Percentiles rank a stretch among this genome's conserved stretches.
Evolutionary conservation across 2,113 vertebrate genomes (phyloP).

Genomic region (Stegostoma tigrinum): DNA sequence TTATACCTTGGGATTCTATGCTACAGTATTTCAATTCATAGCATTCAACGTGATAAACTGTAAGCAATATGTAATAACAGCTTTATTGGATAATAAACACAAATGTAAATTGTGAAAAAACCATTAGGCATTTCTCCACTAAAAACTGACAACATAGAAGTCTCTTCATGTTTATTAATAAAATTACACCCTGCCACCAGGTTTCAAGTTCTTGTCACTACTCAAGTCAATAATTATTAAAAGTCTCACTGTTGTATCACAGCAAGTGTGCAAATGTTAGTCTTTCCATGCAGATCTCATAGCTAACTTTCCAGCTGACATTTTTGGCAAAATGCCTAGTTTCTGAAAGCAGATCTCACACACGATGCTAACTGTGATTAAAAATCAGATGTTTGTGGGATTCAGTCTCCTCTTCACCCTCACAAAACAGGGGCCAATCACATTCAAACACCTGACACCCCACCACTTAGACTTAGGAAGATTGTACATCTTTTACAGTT

Average conservation of each 20-base stretch:
- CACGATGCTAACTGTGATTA: too few relatives aligned
- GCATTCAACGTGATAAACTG: background rate
- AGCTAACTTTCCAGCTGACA: background rate
- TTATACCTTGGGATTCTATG: background rate
- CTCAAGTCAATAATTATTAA: background rate
- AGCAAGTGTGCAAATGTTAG: background rate
- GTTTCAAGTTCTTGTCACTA: background rate
- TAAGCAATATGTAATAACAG: background rate
- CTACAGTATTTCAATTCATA: background rate
- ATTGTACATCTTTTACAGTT: background rate
- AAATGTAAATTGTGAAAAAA: background rate
- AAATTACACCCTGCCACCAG: background rate
- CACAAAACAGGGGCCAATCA: background rate
- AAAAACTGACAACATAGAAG: background rate
- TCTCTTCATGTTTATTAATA: background rate
- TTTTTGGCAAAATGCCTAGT: background rate
- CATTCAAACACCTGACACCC: background rate
- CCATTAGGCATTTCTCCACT: background rate
- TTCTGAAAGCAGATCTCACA: background rate
- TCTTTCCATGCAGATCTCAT: background rate
- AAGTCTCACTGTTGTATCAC: background rate
- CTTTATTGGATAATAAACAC: background rate
- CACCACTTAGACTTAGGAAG: background rate
- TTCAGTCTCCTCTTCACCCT: background rate
- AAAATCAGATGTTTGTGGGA: background rate